Conservation (phyloP, 2,113 vertebrate species). For the Myrmophylax atrothorax region DNA sequence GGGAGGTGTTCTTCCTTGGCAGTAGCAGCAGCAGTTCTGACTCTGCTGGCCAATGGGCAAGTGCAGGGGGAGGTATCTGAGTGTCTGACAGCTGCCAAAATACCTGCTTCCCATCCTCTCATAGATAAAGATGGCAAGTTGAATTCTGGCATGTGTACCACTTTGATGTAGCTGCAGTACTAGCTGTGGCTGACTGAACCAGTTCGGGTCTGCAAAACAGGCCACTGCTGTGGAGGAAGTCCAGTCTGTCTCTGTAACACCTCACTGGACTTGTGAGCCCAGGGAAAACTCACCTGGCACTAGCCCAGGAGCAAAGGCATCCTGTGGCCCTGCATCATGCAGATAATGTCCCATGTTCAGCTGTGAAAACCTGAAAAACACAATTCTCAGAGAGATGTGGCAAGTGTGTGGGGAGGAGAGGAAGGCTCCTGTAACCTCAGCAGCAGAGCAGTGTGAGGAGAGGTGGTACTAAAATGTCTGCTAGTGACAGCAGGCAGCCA, state of each 20-base stretch:
- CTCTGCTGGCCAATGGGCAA: neutral
- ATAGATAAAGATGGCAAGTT: neutral
- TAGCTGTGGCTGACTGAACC: neutral
- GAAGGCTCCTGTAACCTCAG: neutral
- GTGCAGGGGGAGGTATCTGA: neutral
- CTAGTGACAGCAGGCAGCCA: neutral
- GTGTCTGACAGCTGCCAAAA: neutral
- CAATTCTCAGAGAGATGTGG: neutral
- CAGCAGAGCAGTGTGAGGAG: neutral
- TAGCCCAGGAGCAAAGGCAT: neutral
- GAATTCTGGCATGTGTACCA: neutral
- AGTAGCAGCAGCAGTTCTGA: neutral
- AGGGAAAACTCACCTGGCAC: neutral
- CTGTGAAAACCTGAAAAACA: neutral
- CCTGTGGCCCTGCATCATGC: neutral
- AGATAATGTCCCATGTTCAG: neutral
- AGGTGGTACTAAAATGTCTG: neutral
- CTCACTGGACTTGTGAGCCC: neutral
- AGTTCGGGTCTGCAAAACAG: neutral
- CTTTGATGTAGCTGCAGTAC: fast-evolving
- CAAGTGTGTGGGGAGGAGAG: neutral
- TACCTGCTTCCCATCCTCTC: neutral
- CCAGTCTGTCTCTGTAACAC: neutral
- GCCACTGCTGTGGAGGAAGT: neutral
- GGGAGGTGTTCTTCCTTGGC: neutral